A percentile compares a stretch with the other conserved stretches of the same genome.
These are phyloP conservation scores for Caracal caracal DNA, from an alignment of 2,113 vertebrate genomes.

Conservation along the genomic window DNA sequence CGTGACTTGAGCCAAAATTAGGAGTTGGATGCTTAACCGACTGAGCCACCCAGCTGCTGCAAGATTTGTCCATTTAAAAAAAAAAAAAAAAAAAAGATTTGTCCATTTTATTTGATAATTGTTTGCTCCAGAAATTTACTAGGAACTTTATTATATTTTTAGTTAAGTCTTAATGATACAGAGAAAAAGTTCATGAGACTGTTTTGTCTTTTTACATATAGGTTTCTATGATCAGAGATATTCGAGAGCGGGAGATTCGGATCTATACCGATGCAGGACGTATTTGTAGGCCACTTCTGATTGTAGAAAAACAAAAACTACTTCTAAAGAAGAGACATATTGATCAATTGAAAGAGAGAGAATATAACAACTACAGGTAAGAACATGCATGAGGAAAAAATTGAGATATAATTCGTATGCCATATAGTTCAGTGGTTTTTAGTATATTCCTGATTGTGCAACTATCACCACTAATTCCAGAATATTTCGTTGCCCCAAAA, in stretches of 20 bases:
- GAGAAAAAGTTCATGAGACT: background rate
- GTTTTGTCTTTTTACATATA: slow-evolving; percentile 70
- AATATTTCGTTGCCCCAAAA: background rate
- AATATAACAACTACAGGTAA: slow-evolving; percentile 99
- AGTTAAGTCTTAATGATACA: background rate
- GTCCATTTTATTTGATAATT: slow-evolving; percentile 37
- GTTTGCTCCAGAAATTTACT: slow-evolving; percentile 1
- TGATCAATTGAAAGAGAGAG: slow-evolving; percentile 97
- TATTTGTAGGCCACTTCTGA: slow-evolving; percentile 96
- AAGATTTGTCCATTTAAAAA: background rate
- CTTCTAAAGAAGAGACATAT: slow-evolving; percentile 98
- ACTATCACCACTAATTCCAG: background rate
- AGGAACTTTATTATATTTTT: background rate
- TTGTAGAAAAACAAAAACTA: slow-evolving; percentile 98
- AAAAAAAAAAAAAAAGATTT: background rate
- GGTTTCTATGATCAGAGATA: slow-evolving; percentile 99
- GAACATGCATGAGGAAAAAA: background rate
- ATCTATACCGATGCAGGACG: slow-evolving; percentile 98
- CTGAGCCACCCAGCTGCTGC: too few relatives aligned
- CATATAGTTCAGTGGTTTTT: background rate
- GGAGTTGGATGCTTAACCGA: too few relatives aligned
- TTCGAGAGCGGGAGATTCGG: slow-evolving; percentile 96
- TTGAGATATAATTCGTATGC: background rate
- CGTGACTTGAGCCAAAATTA: too few relatives aligned
- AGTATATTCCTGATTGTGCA: background rate